Conservation (phyloP, 2,888 invertebrate species). For the Mimachlamys varia region DNA sequence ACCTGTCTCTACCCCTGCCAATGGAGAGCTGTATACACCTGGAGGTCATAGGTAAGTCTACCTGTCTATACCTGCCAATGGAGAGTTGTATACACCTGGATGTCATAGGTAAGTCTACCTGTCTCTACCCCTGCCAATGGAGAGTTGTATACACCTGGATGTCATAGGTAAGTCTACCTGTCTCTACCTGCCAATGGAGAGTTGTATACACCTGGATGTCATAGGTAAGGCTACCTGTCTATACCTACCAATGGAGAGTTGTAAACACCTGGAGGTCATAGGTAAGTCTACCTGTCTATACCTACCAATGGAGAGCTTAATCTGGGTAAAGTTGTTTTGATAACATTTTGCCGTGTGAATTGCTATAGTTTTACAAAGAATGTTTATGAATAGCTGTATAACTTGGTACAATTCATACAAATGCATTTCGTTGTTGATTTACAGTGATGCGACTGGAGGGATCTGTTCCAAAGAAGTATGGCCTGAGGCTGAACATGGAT, state of each 20-base stretch:
- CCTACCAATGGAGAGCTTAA: neutral
- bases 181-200: neutral
- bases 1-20: neutral
- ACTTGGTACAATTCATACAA: neutral
- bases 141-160: slow-evolving; percentile 90
- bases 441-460: slow-evolving; percentile 85
- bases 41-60: slow-evolving; percentile 80
- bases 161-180: slow-evolving; percentile 85
- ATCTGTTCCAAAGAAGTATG: slow-evolving; percentile 92
- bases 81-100: slow-evolving; percentile 92
- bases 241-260: slow-evolving; percentile 94
- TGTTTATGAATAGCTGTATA: no score
- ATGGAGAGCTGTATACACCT: no score
- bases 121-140: slow-evolving; percentile 94
- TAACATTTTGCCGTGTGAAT: no score
- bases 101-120: slow-evolving; percentile 89
- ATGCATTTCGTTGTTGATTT: slow-evolving; percentile 40
- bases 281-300: slow-evolving; percentile 82
- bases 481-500: slow-evolving; percentile 91
- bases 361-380: no score
- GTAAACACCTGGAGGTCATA: slow-evolving; percentile 89
- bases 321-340: no score
- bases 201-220: no score
- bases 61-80: slow-evolving; percentile 94
- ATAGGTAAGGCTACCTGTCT: slow-evolving; percentile 85